These are phyloP conservation scores for Meganola albula DNA, from an alignment of 2,888 invertebrate genomes.

Conservation along the genomic window DNA sequence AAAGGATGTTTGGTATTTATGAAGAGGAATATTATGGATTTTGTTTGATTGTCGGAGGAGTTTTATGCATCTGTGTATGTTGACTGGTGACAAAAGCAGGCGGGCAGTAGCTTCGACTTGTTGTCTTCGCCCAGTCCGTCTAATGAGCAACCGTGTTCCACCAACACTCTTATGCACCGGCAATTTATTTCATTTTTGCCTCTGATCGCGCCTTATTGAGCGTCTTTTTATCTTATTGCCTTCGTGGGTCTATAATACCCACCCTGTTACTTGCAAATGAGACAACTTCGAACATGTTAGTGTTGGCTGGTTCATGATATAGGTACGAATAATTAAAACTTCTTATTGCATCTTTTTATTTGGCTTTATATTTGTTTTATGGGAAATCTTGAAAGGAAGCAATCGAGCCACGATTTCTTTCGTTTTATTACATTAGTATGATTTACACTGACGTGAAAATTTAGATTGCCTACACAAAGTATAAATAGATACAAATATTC, in stretches of 20 bases:
- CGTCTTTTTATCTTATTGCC: slow-evolving; percentile 74
- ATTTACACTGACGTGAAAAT: no score
- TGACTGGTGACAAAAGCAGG: slow-evolving; percentile 12
- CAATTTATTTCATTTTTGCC: slow-evolving; percentile 78
- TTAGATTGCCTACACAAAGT: no score
- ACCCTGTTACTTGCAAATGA: slow-evolving; percentile 76
- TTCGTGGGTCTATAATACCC: slow-evolving; percentile 75
- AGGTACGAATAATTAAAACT: slow-evolving; percentile 67
- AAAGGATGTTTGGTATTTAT: slow-evolving; percentile 25
- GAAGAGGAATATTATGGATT: slow-evolving; percentile 19
- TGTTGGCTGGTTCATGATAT: slow-evolving; percentile 64
- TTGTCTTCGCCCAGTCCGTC: slow-evolving; percentile 43
- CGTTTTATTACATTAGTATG: slow-evolving; percentile 16
- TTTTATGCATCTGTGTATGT: slow-evolving; percentile 7
- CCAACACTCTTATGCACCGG: slow-evolving; percentile 73
- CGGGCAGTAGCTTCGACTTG: slow-evolving; percentile 21
- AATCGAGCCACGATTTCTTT: no score
- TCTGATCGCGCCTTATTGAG: slow-evolving; percentile 77
- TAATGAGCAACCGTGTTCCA: slow-evolving; percentile 76
- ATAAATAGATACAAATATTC: slow-evolving; percentile 23
- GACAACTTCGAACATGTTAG: slow-evolving; percentile 65
- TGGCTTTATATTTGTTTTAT: slow-evolving; percentile 30
- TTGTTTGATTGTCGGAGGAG: slow-evolving; percentile 13
- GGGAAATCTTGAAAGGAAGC: slow-evolving; percentile 26
- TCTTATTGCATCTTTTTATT: slow-evolving; percentile 35